A percentile compares a stretch with the other conserved stretches of the same genome.
Conservation (phyloP, 2,888 invertebrate genomes). For the Troilus luridus region DNA sequence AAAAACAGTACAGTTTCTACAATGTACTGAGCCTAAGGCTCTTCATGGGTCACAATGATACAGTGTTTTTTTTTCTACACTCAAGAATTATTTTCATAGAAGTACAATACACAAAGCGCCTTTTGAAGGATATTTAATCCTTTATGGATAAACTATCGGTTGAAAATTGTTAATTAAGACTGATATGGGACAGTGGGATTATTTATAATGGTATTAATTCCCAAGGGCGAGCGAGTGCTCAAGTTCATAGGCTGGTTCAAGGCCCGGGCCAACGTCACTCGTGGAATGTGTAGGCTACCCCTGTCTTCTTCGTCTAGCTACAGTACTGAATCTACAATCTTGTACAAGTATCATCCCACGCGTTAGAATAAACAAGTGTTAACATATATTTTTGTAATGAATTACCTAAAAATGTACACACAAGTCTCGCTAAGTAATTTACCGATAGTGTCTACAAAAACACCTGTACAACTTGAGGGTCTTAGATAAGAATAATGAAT, state of each 20-base stretch:
- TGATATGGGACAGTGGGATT: not conserved
- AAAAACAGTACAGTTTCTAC: too few relatives aligned
- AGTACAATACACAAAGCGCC: not conserved
- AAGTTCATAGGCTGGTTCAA: conserved; percentile 40
- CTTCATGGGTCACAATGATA: too few relatives aligned
- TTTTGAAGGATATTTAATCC: not conserved
- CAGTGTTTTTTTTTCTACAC: too few relatives aligned
- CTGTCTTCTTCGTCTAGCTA: not conserved
- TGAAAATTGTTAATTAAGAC: not conserved
- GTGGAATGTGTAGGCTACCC: conserved; percentile 25
- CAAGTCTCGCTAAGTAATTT: too few relatives aligned
- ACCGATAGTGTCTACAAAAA: too few relatives aligned
- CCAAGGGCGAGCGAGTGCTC: not conserved
- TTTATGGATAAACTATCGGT: not conserved
- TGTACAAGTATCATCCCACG: not conserved
- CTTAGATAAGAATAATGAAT: too few relatives aligned
- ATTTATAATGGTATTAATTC: conserved; percentile 34
- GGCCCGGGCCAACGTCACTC: conserved; percentile 11
- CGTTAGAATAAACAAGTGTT: not conserved
- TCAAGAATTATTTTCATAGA: too few relatives aligned
- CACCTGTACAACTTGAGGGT: too few relatives aligned
- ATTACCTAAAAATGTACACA: too few relatives aligned
- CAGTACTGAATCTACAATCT: not conserved
- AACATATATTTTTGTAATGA: too few relatives aligned
- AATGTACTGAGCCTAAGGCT: too few relatives aligned